Conservation (phyloP, 2,888 invertebrate genomes). For the Agriopis leucophaearia region DNA sequence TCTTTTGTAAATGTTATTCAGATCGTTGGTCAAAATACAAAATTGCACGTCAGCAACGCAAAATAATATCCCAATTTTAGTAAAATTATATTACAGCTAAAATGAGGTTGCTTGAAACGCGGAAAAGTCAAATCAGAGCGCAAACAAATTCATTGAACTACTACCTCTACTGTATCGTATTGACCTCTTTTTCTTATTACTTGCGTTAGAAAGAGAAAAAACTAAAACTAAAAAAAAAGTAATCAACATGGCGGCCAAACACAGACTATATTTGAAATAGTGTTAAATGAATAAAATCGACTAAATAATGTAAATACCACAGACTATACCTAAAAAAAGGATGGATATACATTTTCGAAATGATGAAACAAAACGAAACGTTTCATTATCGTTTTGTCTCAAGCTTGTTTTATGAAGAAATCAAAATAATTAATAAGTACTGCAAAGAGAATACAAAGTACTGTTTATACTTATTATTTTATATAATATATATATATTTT, state of each 20-base stretch:
- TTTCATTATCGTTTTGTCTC: too few species aligned
- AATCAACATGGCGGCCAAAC: slow-evolving; percentile 20
- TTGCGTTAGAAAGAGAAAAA: slow-evolving; percentile 26
- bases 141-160: slow-evolving; percentile 31
- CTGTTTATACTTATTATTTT: too few species aligned
- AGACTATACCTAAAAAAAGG: neutral
- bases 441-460: too few species aligned
- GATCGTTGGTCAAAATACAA: neutral
- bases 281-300: slow-evolving; percentile 15
- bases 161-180: slow-evolving; percentile 1
- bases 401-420: too few species aligned
- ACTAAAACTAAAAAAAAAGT: neutral
- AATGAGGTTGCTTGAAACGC: slow-evolving; percentile 31
- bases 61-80: slow-evolving; percentile 3
- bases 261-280: slow-evolving; percentile 29
- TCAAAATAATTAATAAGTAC: too few species aligned
- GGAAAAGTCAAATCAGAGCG: slow-evolving; percentile 11
- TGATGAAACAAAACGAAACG: too few species aligned
- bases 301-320: neutral
- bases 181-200: slow-evolving; percentile 16
- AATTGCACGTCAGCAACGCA: slow-evolving; percentile 5
- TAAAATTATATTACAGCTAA: slow-evolving; percentile 7
- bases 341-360: neutral
- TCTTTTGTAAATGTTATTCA: slow-evolving; percentile 41
- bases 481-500: too few species aligned